Base-by-base conservation (phyloP, 1,140 invertebrate species). In the Calycopis cecrops region DNA sequence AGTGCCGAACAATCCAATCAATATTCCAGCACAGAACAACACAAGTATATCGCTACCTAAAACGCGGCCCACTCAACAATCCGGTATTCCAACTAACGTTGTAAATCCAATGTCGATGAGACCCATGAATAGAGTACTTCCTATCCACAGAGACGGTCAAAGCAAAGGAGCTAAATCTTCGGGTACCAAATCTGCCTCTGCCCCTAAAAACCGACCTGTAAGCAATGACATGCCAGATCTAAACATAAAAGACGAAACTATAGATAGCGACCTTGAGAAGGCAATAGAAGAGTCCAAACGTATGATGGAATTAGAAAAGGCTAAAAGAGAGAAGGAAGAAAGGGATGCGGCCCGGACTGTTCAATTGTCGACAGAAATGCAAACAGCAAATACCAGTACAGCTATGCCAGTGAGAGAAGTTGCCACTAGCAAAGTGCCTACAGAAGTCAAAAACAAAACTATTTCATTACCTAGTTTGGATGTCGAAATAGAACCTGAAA, bases 81-180 rank as follows among this genome's bases (percentile, higher is more conserved):
- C 88, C 56, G 89, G 89, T 12, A 89, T 92, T 67, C 91, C 92
- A 50, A 92, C 91, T 21, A 92, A 92, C 76, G 90, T 92, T 59
- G 90, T 92, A 2, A 92, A 91, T 74, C 92, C 92, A 1, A 90
- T 92, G 86, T 89, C 84, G 52, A 84, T 87, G 69, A 80, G 92
- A 54, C 93, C 93, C 12, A 94, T 93, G 88, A 94, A 93, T 71
- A 89, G 93, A 53, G 93, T 94, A 10, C 65, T 94, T 33, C 93
- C 93, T 0, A 92, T 94, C 89, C 93, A 93, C 62, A 73, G 80
- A 72, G 85, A 87, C 66, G 67, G 85, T 52, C 76, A 84, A 71
- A 89, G 67, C 66, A 89, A 77, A 69, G 65, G 71, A 10, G n/a
- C 79, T 28, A 89, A 86, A 42, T 59, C 77, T 21, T 62, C 63